Evolutionary conservation across 2,797 vertebrate species (phyloP).

Genomic region (Petrocephalus sullivani): DNA sequence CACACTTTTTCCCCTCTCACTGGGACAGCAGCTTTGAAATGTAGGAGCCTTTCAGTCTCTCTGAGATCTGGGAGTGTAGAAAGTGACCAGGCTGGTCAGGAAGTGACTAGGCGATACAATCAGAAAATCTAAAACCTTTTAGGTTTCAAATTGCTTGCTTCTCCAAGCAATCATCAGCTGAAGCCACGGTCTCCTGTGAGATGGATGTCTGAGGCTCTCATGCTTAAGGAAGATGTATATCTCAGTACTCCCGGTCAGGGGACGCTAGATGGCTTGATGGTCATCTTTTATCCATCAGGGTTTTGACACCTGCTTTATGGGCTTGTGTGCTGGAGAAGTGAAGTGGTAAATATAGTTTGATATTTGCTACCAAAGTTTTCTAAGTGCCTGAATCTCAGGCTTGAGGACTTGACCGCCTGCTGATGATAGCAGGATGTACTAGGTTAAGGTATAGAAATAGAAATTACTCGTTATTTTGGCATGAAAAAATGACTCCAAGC

Average conservation of each 20-base stretch:
- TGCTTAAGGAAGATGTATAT: conserved; percentile 2
- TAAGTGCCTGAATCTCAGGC: not conserved
- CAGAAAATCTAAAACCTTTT: conserved; percentile 4
- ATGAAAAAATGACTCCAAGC: not conserved
- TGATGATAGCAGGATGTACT: not conserved
- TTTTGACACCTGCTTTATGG: not conserved
- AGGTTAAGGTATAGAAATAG: not conserved
- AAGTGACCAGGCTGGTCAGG: not conserved
- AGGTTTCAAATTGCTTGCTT: not conserved
- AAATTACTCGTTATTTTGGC: not conserved
- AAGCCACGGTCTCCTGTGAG: not conserved
- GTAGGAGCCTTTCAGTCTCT: not conserved
- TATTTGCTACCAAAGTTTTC: not conserved
- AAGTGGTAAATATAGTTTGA: not conserved
- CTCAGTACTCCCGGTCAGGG: not conserved
- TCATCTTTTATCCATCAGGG: not conserved
- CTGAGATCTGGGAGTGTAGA: not conserved
- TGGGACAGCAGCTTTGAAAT: not conserved
- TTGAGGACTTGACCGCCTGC: not conserved
- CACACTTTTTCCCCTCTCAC: not conserved
- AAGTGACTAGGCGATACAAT: not conserved
- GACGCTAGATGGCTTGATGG: not conserved
- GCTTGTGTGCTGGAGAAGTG: not conserved
- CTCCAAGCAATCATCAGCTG: conserved; percentile 4
- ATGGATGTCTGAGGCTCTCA: not conserved